phyloP scores from a whole-genome alignment of 2,888 invertebrate genomes.

The Merodon equestris region DNA sequence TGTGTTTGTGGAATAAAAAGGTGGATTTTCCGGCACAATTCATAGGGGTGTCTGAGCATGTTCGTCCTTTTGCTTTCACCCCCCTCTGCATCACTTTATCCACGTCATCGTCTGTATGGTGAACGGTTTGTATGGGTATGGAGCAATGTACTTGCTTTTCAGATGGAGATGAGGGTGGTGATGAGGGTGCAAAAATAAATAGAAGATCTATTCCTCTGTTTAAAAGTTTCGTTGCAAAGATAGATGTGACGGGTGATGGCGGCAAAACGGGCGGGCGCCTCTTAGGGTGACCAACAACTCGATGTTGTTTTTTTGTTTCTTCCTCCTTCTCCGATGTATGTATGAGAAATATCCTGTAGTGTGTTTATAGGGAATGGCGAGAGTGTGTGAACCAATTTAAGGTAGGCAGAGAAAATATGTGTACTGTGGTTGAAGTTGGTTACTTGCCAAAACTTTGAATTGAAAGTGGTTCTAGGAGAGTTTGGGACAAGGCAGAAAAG shows the following conservation, averaged over 20 bases:
- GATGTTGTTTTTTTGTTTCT: constrained; percentile 21
- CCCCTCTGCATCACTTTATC: too few species aligned
- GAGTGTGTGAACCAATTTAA: constrained; percentile 41
- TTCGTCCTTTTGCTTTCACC: too few species aligned
- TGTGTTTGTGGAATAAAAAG: constrained; percentile 48
- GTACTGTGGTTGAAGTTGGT: constrained; percentile 64
- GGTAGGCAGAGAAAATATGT: constrained; percentile 60
- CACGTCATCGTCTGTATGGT: too few species aligned
- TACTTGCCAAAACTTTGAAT: constrained; percentile 69
- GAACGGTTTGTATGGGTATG: constrained; percentile 27
- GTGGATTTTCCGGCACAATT: constrained; percentile 54
- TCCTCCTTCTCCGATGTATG: not conserved
- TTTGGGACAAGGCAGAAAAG: constrained; percentile 22
- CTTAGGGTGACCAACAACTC: constrained; percentile 63
- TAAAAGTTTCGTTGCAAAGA: constrained; percentile 64
- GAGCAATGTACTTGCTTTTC: constrained; percentile 34
- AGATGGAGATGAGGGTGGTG: constrained; percentile 12
- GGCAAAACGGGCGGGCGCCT: constrained; percentile 50
- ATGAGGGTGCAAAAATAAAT: constrained; percentile 65
- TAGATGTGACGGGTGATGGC: constrained; percentile 53
- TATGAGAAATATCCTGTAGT: constrained; percentile 4
- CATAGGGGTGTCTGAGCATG: constrained; percentile 35
- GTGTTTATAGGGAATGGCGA: constrained; percentile 27
- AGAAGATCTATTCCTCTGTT: constrained; percentile 68
- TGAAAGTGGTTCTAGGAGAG: constrained; percentile 58